Evolutionary conservation across 1,140 invertebrate species (phyloP).

Genomic region (Drosophila parabipectinata): DNA sequence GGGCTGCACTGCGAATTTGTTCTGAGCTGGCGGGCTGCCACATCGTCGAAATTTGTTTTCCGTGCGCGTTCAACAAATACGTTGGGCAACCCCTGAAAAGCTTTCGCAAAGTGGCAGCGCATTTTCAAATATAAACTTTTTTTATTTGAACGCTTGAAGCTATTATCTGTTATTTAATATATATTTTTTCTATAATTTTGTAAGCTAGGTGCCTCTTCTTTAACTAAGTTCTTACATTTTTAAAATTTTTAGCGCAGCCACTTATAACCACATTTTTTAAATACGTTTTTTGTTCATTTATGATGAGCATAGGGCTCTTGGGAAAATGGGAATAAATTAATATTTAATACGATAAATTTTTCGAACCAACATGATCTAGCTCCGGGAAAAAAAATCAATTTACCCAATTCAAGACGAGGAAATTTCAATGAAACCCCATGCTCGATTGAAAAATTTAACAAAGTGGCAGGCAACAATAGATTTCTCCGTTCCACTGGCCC

Average conservation of each 20-base stretch:
- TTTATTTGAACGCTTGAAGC: not conserved
- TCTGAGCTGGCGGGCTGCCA: constrained; percentile 11
- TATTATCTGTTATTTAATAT: not conserved
- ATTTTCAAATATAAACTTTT: not conserved
- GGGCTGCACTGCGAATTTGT: constrained; percentile 25
- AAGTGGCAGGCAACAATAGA: constrained; percentile 63
- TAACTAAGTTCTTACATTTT: too few species aligned
- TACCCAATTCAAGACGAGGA: constrained; percentile 32
- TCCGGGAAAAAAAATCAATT: constrained; percentile 18
- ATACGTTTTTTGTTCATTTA: too few species aligned
- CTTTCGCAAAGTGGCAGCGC: not conserved
- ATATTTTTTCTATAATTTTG: not conserved
- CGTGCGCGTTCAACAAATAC: accelerated
- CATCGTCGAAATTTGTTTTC: not conserved
- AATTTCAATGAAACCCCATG: constrained; percentile 35
- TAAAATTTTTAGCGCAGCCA: too few species aligned
- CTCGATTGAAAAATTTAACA: constrained; percentile 54
- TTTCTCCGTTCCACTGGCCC: constrained; percentile 16
- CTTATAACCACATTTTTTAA: too few species aligned
- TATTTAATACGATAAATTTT: not conserved
- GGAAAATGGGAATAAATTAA: not conserved
- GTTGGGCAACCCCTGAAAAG: not conserved
- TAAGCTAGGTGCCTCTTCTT: too few species aligned
- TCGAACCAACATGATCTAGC: not conserved
- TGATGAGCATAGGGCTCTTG: too few species aligned